These are phyloP conservation scores for Genyomyrus donnyi DNA, from an alignment of 2,113 vertebrate genomes.

Conservation along the genomic window DNA sequence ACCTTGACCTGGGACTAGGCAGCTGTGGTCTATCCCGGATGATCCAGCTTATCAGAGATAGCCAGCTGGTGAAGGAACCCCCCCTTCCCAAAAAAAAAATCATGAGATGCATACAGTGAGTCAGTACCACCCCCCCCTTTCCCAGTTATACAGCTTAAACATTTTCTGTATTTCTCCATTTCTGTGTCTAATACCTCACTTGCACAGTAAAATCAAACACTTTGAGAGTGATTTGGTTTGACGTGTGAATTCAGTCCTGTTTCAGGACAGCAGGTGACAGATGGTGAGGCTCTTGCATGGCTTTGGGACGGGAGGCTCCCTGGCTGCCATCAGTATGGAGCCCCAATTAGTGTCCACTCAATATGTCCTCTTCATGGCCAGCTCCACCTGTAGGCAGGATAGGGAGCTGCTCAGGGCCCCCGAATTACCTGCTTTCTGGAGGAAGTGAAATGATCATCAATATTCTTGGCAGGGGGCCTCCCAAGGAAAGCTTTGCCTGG, in stretches of 20 bases:
- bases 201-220: not conserved
- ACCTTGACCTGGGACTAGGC: not conserved
- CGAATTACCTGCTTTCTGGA: not conserved
- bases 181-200: not conserved
- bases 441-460: not conserved
- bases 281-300: not conserved
- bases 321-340: not conserved
- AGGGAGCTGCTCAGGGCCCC: not conserved
- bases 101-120: not conserved
- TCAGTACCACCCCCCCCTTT: not conserved
- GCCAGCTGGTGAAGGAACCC: not conserved
- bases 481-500: not conserved
- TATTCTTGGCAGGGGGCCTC: not conserved
- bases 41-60: not conserved
- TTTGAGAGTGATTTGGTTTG: not conserved
- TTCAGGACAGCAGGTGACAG: not conserved
- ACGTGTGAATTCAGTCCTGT: not conserved
- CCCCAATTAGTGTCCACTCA: not conserved
- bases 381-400: not conserved
- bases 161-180: not conserved
- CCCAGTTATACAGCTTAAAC: not conserved
- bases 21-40: not conserved
- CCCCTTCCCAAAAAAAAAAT: not conserved
- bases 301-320: not conserved
- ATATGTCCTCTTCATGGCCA: not conserved